Evolutionary conservation across 2,888 invertebrate genomes (phyloP).

Genomic region (Callosobruchus maculatus): DNA sequence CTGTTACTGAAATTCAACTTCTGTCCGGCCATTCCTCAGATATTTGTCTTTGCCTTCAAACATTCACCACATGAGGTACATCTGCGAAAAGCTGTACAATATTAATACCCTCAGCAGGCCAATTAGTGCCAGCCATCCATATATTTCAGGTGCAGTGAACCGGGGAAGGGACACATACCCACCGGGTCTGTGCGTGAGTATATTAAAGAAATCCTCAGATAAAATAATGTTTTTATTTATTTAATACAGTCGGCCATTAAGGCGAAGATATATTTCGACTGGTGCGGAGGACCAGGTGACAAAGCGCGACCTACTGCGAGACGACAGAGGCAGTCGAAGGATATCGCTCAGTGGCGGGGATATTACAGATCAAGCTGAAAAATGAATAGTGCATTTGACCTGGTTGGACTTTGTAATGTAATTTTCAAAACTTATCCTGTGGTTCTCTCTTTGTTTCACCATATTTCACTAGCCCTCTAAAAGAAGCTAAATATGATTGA

Average conservation of each 20-base stretch:
- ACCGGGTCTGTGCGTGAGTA: constrained; percentile 7
- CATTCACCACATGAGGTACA: background rate
- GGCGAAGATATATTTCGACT: constrained; percentile 21
- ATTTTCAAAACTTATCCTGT: too few relatives aligned
- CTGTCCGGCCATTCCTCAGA: background rate
- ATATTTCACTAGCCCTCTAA: too few relatives aligned
- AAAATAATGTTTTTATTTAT: constrained; percentile 27
- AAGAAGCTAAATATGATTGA: too few relatives aligned
- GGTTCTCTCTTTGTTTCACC: too few relatives aligned
- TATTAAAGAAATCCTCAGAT: constrained; percentile 19
- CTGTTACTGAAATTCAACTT: too few relatives aligned
- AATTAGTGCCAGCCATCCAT: background rate
- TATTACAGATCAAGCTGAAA: too few relatives aligned
- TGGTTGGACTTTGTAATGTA: too few relatives aligned
- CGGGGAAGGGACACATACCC: constrained; percentile 2
- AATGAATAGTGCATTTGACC: too few relatives aligned
- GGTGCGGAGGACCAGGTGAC: constrained; percentile 25
- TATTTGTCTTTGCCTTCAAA: background rate
- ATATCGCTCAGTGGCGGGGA: background rate
- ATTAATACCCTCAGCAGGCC: background rate
- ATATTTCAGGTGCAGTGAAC: background rate
- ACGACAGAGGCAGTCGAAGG: constrained; percentile 3
- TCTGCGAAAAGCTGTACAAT: background rate
- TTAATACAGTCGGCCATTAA: constrained; percentile 30
- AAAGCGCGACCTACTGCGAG: constrained; percentile 13